phyloP scores from a whole-genome alignment of 2,797 vertebrate genomes.

The Manis javanica region DNA sequence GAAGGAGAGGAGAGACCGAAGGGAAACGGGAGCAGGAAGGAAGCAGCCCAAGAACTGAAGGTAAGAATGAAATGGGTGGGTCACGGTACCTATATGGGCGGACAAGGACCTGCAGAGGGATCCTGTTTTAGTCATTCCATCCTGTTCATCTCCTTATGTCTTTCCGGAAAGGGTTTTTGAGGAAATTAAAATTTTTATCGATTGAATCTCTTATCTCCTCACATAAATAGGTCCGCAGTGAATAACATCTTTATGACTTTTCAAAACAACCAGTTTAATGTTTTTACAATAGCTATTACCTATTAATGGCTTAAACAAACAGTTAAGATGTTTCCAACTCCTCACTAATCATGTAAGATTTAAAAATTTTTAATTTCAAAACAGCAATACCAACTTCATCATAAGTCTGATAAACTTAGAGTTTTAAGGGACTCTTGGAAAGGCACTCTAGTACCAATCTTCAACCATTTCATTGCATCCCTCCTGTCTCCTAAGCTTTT shows the following conservation, averaged over 20 bases:
- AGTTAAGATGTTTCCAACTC: background rate
- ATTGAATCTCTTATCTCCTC: background rate
- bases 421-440: background rate
- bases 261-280: background rate
- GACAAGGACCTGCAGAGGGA: background rate
- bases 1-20: background rate
- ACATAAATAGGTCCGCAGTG: background rate
- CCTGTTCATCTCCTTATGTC: background rate
- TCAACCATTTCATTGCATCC: background rate
- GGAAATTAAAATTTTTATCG: background rate
- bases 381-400: background rate
- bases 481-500: too few species aligned
- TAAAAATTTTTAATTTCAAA: background rate
- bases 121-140: background rate
- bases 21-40: background rate
- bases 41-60: background rate
- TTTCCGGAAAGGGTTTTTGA: slow-evolving; percentile 58
- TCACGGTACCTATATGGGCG: rapidly evolving
- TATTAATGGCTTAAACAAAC: background rate
- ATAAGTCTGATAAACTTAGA: background rate
- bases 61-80: background rate
- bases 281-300: background rate
- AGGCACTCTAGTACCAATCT: background rate
- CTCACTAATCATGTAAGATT: background rate
- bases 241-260: background rate